Evolutionary conservation across 2,113 vertebrate genomes (phyloP).

Genomic region (Myotis brandtii): DNA sequence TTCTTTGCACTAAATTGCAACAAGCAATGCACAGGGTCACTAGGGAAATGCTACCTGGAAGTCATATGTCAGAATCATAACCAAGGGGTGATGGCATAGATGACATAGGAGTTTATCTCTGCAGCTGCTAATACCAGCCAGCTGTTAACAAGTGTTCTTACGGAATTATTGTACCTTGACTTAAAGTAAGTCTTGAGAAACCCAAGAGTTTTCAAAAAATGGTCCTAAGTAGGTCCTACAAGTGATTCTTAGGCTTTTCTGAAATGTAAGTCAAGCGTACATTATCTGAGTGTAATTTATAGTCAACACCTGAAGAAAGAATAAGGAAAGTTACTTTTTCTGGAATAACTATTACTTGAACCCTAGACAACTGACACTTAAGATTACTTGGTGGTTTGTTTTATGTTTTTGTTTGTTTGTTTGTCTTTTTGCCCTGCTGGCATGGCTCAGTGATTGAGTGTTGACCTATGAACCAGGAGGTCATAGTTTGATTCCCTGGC

Average conservation of each 20-base stretch:
- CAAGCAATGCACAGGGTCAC: slow-evolving; percentile 14
- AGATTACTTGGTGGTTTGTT: too few species aligned
- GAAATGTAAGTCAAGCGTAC: slow-evolving; percentile 5
- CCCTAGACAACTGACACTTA: not conserved
- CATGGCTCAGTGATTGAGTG: too few species aligned
- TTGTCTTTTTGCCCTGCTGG: too few species aligned
- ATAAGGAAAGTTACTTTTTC: not conserved
- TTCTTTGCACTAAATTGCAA: not conserved
- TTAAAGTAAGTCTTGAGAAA: slow-evolving; percentile 36
- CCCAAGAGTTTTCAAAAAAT: not conserved
- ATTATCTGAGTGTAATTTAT: not conserved
- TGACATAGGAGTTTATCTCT: not conserved
- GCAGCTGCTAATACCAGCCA: not conserved
- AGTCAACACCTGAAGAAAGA: not conserved
- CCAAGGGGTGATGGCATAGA: not conserved
- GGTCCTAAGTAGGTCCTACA: not conserved
- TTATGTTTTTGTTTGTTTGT: too few species aligned
- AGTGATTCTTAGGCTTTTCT: not conserved
- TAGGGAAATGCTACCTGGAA: slow-evolving; percentile 31
- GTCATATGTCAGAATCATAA: not conserved
- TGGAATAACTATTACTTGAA: slow-evolving; percentile 35
- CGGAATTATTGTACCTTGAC: not conserved
- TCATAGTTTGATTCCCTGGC: too few species aligned
- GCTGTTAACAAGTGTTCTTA: not conserved
- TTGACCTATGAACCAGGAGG: too few species aligned